Evolutionary conservation across 1,140 invertebrate genomes (phyloP), one percentile per base, ranked within the genome.

Genomic region (Nymphalis io): DNA sequence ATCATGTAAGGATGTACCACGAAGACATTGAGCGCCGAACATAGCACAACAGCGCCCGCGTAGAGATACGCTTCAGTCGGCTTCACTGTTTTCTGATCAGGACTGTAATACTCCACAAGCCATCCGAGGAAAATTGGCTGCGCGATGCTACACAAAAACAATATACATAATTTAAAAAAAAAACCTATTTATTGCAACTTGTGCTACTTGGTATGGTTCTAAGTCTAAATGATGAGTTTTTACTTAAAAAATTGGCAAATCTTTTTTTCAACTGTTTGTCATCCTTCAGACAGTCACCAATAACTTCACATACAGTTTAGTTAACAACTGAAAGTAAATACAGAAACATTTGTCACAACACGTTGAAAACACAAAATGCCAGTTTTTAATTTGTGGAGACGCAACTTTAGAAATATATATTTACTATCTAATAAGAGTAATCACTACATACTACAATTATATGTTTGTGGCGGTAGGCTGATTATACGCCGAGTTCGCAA

Each of bases 1-100:
- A 97, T 94, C 92, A 97, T 95, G 79, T 96, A 96, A 3, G 95
- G 94, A 92, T 98, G 96, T 75, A 95, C 93, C 1, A 95, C 89
- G 38, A 97, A 88, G 11, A 95, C 94, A 74, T 95, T 95, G 48
- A 96, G 72, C 0, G 95, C 93, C 10, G 95, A 94, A 78, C 94
- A 94, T 4, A 96, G 63, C 44, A 96, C 94, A 27, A 98, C 93
- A 15, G 92, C 94, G 0, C 83, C 84, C 6, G 95, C 95, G 85
- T 95, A 96, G 27, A 95, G 84, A 78, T 94, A 95, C 2, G 95
- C 95, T 64, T 95, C 93, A 13, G 83, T 83, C 70, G 87, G 87
- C 13, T 89, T 91, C 71, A 93, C 91, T 0, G 82, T 71, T 53
- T 78, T 83, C 71, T 92, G 85, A 12, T 85, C 83, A 13, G 92